Evolutionary conservation across 2,888 invertebrate genomes (phyloP).

Genomic region (Dolichomitus sp.): DNA sequence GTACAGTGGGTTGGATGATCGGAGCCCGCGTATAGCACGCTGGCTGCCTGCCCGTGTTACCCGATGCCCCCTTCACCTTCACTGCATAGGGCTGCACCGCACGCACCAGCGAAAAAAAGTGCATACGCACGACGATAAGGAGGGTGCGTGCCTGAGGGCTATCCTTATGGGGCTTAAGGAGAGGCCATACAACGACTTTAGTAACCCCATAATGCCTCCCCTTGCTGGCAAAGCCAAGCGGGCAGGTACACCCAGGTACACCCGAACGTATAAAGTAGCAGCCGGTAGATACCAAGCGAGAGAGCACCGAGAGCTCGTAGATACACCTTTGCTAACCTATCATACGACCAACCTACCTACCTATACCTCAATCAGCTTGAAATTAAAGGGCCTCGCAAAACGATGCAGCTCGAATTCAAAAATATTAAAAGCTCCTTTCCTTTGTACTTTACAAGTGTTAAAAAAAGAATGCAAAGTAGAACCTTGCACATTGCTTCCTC

Average conservation of each 20-base stretch:
- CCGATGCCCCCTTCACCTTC: constrained; percentile 86
- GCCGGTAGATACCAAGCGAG: constrained; percentile 4
- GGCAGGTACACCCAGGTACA: constrained; percentile 43
- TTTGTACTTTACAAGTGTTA: neutral
- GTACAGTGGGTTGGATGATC: constrained; percentile 59
- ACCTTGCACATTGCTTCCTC: too few relatives aligned
- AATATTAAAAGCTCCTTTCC: neutral
- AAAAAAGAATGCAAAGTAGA: neutral
- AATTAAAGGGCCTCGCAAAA: constrained; percentile 6
- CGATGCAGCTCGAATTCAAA: neutral
- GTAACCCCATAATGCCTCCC: constrained; percentile 80
- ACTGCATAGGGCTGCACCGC: constrained; percentile 81
- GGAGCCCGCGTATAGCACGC: constrained; percentile 65
- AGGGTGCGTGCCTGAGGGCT: constrained; percentile 74
- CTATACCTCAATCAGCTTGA: constrained; percentile 45
- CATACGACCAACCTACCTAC: constrained; percentile 37
- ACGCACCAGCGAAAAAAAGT: constrained; percentile 74
- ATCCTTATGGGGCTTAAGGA: constrained; percentile 81
- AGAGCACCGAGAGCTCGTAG: neutral
- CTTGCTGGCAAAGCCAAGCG: constrained; percentile 63
- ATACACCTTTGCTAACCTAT: constrained; percentile 1
- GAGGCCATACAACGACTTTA: constrained; percentile 85
- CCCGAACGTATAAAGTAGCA: constrained; percentile 57
- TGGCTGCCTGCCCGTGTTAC: constrained; percentile 83
- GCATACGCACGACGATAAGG: constrained; percentile 81